Evolutionary conservation across 37 sponge, comb jelly and placozoan species (phyloP).

Genomic region (Aplysina aerophoba): DNA sequence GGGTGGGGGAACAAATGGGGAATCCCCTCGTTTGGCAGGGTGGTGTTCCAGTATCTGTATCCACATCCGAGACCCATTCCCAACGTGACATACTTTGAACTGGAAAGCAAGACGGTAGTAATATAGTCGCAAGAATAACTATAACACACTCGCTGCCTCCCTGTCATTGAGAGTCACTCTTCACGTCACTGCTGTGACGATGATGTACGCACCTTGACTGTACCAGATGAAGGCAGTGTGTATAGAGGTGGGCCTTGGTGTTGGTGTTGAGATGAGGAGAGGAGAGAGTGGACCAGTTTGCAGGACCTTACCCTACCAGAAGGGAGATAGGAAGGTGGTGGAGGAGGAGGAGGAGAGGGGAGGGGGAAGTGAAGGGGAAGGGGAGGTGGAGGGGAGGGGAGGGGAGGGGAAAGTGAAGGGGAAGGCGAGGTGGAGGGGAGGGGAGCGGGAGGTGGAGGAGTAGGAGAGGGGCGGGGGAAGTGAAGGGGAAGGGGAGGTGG

Average conservation of each 20-base stretch:
- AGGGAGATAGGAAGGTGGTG: neutral
- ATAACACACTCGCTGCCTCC: neutral
- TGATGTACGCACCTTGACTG: neutral
- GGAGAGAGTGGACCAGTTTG: neutral
- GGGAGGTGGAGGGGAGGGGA: too few species aligned
- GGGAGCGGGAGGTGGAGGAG: too few species aligned
- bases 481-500: neutral
- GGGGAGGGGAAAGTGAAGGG: too few species aligned
- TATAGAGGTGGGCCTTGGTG: neutral
- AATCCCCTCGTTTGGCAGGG: slow-evolving; percentile 48
- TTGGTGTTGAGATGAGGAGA: neutral
- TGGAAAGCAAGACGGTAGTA: neutral
- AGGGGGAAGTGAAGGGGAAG: neutral
- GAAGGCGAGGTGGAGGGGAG: too few species aligned
- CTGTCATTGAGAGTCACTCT: neutral
- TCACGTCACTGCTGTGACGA: too few species aligned
- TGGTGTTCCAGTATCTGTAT: slow-evolving; percentile 63
- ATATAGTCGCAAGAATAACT: too few species aligned
- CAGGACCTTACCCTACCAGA: neutral
- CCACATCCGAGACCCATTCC: slow-evolving; percentile 60
- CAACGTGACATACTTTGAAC: slow-evolving; percentile 27
- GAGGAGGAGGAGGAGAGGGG: neutral
- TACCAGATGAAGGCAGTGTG: neutral
- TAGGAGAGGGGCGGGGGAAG: neutral
- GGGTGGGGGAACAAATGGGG: slow-evolving; percentile 19